A percentile compares a stretch with the other conserved stretches of the same genome.
These are phyloP conservation scores for Temnothorax ravouxi DNA, from an alignment of 2,888 invertebrate genomes.

Conservation along the genomic window DNA sequence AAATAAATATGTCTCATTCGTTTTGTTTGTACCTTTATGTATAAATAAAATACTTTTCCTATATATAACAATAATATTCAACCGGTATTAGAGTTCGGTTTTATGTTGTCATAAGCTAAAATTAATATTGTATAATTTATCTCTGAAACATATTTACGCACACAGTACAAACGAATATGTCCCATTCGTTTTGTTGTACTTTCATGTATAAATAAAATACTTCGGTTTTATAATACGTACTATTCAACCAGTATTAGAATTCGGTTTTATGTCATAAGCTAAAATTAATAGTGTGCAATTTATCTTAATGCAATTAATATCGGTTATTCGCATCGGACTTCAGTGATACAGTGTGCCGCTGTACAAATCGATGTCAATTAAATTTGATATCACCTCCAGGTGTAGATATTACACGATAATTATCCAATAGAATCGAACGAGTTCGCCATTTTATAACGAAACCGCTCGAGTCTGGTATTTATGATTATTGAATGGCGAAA, in stretches of 20 bases:
- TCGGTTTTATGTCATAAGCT: constrained; percentile 11
- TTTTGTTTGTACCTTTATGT: constrained; percentile 3
- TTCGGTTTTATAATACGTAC: neutral
- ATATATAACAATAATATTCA: neutral
- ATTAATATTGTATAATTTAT: constrained; percentile 33
- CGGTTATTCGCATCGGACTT: constrained; percentile 3
- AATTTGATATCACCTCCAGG: constrained; percentile 65
- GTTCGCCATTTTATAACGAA: constrained; percentile 34
- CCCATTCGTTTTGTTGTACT: neutral
- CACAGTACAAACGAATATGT: neutral
- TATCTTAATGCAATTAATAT: constrained; percentile 27
- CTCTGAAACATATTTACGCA: neutral
- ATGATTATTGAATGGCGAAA: constrained; percentile 68
- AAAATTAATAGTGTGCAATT: constrained; percentile 34
- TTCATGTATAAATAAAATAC: neutral
- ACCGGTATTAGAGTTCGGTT: neutral
- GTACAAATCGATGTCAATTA: constrained; percentile 58
- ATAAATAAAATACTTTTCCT: constrained; percentile 15
- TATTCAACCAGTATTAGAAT: neutral
- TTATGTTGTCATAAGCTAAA: constrained; percentile 6
- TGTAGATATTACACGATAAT: constrained; percentile 59
- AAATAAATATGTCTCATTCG: neutral
- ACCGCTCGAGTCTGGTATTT: constrained; percentile 63
- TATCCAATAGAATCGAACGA: constrained; percentile 62
- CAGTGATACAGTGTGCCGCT: neutral